phyloP scores from a whole-genome alignment of 1,140 invertebrate species.

The Microplitis demolitor region DNA sequence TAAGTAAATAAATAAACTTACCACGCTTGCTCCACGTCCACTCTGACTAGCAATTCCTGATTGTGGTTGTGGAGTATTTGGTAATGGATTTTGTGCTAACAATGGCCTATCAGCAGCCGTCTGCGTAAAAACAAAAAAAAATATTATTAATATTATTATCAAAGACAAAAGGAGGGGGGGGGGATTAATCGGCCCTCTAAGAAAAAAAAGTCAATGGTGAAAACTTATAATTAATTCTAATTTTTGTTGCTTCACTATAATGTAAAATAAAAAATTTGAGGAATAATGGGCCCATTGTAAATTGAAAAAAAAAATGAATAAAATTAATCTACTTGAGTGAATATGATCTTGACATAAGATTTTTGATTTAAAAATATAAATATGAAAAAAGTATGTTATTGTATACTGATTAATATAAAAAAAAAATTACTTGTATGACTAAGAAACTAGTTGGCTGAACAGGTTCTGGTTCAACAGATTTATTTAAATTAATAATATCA shows the following conservation, averaged over 20 bases:
- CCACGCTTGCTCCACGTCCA: slow-evolving; percentile 85
- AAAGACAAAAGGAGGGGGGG: too few relatives aligned
- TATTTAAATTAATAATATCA: slow-evolving; percentile 86
- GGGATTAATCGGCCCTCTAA: too few relatives aligned
- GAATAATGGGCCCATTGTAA: too few relatives aligned
- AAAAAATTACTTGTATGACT: slow-evolving; percentile 76
- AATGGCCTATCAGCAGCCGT: slow-evolving; percentile 74
- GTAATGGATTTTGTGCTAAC: slow-evolving; percentile 57
- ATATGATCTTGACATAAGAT: too few relatives aligned
- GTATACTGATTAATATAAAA: background rate
- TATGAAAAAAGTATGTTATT: background rate
- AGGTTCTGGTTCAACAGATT: slow-evolving; percentile 74
- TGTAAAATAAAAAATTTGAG: background rate
- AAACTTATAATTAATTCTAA: background rate
- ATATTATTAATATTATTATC: background rate
- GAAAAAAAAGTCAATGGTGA: background rate
- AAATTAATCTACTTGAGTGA: too few relatives aligned
- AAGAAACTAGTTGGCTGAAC: slow-evolving; percentile 81
- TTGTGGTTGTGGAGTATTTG: slow-evolving; percentile 69
- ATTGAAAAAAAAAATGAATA: too few relatives aligned
- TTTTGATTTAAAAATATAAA: too few relatives aligned
- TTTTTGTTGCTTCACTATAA: background rate
- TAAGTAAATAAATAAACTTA: slow-evolving; percentile 62
- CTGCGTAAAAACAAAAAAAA: slow-evolving; percentile 30
- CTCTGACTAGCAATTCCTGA: slow-evolving; percentile 77